Conservation (phyloP, 2,113 vertebrate species). For the Poecile atricapillus region DNA sequence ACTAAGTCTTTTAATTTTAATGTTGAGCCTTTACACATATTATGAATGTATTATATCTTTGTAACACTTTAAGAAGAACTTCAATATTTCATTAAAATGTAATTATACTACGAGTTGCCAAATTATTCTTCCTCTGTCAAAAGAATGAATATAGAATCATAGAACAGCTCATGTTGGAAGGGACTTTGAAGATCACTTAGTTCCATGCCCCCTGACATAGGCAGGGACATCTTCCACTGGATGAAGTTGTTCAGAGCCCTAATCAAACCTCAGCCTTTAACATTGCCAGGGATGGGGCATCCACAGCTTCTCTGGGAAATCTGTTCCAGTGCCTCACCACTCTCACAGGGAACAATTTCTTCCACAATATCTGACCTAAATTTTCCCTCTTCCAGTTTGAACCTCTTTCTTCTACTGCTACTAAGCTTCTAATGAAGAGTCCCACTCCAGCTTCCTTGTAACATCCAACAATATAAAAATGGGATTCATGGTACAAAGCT, state of each 20-base stretch:
- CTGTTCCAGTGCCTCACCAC: neutral
- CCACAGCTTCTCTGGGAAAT: neutral
- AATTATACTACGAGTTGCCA: neutral
- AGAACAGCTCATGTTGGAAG: neutral
- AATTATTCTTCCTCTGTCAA: neutral
- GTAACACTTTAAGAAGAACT: neutral
- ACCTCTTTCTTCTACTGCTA: neutral
- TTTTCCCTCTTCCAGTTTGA: neutral
- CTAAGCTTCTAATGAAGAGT: neutral
- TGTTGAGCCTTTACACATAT: neutral
- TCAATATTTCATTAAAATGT: slow-evolving; percentile 38
- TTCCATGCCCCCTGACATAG: neutral
- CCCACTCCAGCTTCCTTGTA: neutral
- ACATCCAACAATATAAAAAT: neutral
- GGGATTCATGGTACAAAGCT: neutral
- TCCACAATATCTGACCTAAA: neutral
- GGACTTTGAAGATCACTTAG: neutral
- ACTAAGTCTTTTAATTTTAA: neutral
- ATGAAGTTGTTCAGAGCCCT: neutral
- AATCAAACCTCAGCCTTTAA: neutral
- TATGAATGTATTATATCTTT: neutral
- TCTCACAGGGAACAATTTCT: neutral
- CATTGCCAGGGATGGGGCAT: too few relatives aligned
- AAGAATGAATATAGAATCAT: neutral
- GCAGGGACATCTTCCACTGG: neutral